phyloP scores from a whole-genome alignment of 2,113 vertebrate species.

The Indicator indicator region DNA sequence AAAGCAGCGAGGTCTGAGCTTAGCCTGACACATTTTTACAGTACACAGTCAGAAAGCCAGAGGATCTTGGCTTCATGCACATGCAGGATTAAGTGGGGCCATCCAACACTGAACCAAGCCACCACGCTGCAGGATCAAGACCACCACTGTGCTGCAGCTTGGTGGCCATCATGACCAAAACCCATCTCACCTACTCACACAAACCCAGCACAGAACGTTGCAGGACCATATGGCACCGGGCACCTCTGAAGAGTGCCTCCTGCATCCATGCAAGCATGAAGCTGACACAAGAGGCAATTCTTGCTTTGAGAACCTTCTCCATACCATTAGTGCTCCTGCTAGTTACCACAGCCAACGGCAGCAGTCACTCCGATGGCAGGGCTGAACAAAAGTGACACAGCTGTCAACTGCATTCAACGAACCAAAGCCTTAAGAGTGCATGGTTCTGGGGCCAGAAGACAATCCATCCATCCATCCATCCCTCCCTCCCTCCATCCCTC shows the following conservation, averaged over 20 bases:
- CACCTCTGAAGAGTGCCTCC: not conserved
- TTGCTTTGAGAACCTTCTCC: not conserved
- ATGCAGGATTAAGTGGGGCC: not conserved
- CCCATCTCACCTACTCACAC: not conserved
- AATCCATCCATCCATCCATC: not conserved
- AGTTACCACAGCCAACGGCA: not conserved
- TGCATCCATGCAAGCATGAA: fast-evolving
- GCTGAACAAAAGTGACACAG: not conserved
- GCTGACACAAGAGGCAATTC: not conserved
- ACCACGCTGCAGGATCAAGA: not conserved
- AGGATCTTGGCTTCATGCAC: fast-evolving
- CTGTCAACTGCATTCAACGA: not conserved
- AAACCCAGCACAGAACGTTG: fast-evolving
- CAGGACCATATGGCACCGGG: not conserved
- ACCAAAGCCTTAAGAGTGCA: not conserved
- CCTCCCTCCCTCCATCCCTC: too few relatives aligned
- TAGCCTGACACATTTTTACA: not conserved
- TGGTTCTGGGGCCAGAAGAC: not conserved
- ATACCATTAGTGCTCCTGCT: not conserved
- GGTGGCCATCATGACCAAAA: not conserved
- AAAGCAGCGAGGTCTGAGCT: not conserved
- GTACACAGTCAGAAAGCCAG: not conserved
- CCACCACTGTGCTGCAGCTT: not conserved
- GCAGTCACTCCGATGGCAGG: not conserved
- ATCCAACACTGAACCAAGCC: not conserved